A percentile compares a stretch with the other conserved stretches of the same genome.
These are phyloP conservation scores for Argyresthia goedartella DNA, from an alignment of 2,888 invertebrate genomes.

Conservation along the genomic window DNA sequence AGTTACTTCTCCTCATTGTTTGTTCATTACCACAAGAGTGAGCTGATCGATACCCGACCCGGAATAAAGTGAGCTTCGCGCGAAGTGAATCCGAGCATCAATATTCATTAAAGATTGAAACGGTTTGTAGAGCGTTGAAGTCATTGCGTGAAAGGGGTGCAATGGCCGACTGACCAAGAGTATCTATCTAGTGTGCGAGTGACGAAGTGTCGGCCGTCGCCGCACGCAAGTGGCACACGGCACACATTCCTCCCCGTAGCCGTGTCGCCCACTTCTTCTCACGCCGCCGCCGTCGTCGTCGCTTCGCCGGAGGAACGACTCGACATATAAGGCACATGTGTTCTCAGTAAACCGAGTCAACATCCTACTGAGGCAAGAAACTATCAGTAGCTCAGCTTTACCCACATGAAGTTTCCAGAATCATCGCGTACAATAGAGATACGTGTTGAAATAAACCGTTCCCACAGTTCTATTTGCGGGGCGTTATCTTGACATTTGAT, in stretches of 20 bases:
- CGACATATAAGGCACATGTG: not conserved
- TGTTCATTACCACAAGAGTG: conserved; percentile 10
- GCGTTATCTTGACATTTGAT: not conserved
- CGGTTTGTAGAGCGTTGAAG: conserved; percentile 63
- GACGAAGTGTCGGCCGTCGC: conserved; percentile 20
- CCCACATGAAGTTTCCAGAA: not conserved
- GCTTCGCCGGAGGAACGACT: conserved; percentile 19
- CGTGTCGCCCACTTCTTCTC: conserved; percentile 44
- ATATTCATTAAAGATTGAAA: conserved; percentile 52
- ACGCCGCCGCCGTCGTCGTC: conserved; percentile 19
- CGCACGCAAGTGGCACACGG: conserved; percentile 41
- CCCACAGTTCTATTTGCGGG: not conserved
- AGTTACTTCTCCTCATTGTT: conserved; percentile 16
- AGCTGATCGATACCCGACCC: conserved; percentile 20
- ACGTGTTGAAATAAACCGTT: not conserved
- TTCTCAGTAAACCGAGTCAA: conserved; percentile 4
- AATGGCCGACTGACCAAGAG: conserved; percentile 43
- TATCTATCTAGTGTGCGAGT: no score
- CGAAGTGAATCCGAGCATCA: conserved; percentile 21
- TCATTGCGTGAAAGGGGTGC: conserved; percentile 62
- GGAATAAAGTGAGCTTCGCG: conserved; percentile 26
- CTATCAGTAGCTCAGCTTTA: not conserved
- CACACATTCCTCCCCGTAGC: conserved; percentile 31
- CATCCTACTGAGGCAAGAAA: not conserved
- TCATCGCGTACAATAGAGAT: not conserved